A percentile compares a stretch with the other conserved stretches of the same genome.
These are phyloP conservation scores for Caenorhabditis latens DNA, from an alignment of 1,140 invertebrate species.

Conservation along the genomic window DNA sequence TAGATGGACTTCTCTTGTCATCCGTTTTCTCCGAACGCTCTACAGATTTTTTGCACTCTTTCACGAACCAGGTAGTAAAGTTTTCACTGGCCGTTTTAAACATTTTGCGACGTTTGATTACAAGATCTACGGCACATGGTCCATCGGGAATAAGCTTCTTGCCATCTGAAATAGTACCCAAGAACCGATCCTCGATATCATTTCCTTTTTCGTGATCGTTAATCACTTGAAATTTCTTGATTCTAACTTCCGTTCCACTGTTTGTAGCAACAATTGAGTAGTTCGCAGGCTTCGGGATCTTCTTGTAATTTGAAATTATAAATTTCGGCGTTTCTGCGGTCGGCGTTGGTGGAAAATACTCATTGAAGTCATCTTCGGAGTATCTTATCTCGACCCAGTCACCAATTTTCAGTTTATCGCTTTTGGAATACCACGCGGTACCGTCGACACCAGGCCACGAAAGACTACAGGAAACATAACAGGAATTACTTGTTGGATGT, in stretches of 20 bases:
- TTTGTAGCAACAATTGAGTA: background rate
- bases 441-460: background rate
- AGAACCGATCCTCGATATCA: background rate
- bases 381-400: background rate
- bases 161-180: background rate
- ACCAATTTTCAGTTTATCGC: background rate
- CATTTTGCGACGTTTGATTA: background rate
- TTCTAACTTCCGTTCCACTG: background rate
- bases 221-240: background rate
- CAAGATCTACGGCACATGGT: background rate
- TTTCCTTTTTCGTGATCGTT: background rate
- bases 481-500: background rate
- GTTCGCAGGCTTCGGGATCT: background rate
- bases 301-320: background rate
- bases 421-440: background rate
- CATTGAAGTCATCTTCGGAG: background rate
- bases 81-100: background rate
- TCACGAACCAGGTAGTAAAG: background rate
- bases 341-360: background rate
- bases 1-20: background rate
- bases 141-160: background rate
- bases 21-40: background rate
- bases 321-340: background rate
- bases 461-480: background rate
- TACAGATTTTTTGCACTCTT: background rate